Conservation (phyloP, 1,140 invertebrate species). For the Sinella curviseta region DNA sequence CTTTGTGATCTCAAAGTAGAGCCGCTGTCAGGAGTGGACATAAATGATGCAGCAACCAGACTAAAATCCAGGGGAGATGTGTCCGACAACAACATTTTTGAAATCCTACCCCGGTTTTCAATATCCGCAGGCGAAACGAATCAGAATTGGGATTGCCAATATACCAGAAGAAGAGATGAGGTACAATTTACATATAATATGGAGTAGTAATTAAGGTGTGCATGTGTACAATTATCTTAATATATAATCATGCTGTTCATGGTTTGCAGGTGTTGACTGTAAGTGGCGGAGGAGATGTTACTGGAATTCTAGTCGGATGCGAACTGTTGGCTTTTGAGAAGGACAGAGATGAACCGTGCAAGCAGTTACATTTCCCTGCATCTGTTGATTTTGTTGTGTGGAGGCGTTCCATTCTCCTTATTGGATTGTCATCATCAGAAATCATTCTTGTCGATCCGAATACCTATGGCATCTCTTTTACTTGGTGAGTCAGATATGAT, state of each 20-base stretch:
- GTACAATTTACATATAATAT: background rate
- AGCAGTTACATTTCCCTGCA: background rate
- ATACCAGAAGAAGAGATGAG: background rate
- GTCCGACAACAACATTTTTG: constrained; percentile 12
- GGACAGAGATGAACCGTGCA: background rate
- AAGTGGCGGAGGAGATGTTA: background rate
- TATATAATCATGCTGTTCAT: background rate
- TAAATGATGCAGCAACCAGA: background rate
- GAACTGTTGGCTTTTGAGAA: constrained; percentile 13
- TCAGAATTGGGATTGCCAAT: background rate
- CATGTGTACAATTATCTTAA: background rate
- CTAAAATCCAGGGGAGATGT: background rate
- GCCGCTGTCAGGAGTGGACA: background rate
- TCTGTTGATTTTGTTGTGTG: constrained; percentile 46
- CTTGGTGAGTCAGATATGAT: background rate
- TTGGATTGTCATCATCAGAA: constrained; percentile 39
- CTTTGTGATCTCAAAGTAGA: background rate
- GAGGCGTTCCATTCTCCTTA: constrained; percentile 37
- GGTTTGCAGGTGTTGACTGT: background rate
- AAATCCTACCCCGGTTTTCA: constrained; percentile 9
- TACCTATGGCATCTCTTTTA: background rate
- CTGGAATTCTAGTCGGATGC: background rate
- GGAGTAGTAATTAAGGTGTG: background rate
- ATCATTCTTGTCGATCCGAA: constrained; percentile 38
- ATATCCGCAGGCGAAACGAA: background rate